These are phyloP conservation scores for Chaetops frenatus DNA, from an alignment of 2,113 vertebrate genomes.

Conservation along the genomic window DNA sequence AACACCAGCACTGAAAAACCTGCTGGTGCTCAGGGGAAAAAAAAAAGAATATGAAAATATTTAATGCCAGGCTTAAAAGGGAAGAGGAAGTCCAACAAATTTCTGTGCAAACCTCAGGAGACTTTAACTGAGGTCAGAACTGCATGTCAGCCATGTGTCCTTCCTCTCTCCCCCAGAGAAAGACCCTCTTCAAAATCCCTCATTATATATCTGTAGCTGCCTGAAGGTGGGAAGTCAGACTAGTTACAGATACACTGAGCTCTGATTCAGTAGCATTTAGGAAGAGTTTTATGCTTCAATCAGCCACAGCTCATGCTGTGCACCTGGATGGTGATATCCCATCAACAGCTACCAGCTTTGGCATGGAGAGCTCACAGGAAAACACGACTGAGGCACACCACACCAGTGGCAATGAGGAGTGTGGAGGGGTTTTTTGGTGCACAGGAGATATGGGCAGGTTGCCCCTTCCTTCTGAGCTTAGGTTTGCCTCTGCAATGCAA, in stretches of 20 bases:
- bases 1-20: neutral
- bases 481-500: constrained; percentile 15
- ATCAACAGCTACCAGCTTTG: neutral
- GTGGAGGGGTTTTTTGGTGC: neutral
- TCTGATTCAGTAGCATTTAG: neutral
- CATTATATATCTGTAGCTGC: neutral
- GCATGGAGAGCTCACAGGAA: neutral
- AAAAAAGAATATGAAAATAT: neutral
- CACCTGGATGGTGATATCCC: neutral
- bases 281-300: neutral
- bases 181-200: neutral
- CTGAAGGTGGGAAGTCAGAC: neutral
- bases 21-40: neutral
- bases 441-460: neutral
- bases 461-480: neutral
- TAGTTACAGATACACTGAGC: neutral
- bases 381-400: neutral
- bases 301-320: neutral
- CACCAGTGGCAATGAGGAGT: neutral
- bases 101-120: neutral
- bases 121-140: neutral
- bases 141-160: accelerated
- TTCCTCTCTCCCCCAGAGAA: neutral
- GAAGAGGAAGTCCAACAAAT: neutral
- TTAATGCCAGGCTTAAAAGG: neutral